Base-by-base conservation (phyloP, 2,888 invertebrate species). In the Lasioglossum lativentre region DNA sequence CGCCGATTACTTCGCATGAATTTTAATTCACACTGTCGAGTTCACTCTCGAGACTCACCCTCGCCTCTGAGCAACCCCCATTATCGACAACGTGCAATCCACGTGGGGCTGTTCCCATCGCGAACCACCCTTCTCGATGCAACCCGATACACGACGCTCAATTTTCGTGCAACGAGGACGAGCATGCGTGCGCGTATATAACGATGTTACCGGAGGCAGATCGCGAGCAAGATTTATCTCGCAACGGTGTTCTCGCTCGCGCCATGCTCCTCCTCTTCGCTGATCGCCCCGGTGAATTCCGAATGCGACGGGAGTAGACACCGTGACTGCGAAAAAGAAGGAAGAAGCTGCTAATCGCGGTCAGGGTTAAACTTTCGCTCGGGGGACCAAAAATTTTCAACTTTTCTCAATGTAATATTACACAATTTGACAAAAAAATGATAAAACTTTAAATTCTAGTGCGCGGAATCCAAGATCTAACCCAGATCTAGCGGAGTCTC, bases 141-240 rank as follows among this genome's bases (percentile, higher is more conserved):
- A 72, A 59, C 78, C 23, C 42, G 45, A 63, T 27, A 34, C 66
- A 6, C 45, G 66, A 52, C 34, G 34, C n/a, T 42, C 68, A 47
- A 63, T 77, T 72, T 80, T 40, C 4, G 34, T 59, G 40, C 52
- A 30, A 63, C 63, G 34, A 14, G 40, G 34, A 40, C 47, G 73
- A 72, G 77, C 47, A n/a, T 75, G 74, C 66, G 78, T 47, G 70
- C 40, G 42, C 30, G 56, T 77, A 84, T 89, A 89, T 90, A 89
- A 90, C 87, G 87, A 85, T 87, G 86, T 89, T 88, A 87, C 83
- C 83, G 86, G 83, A 87, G 85, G 89, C 88, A 89, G 89, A 92
- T 92, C 91, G 90, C 89, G 90, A 90, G 88, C 86, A 88, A 90
- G 92, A 92, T 92, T 92, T 92, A 92, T 92, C 91, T 87, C 82